Conservation (phyloP, 92 coral and sea anemone species). For the Diadumene lineata region DNA sequence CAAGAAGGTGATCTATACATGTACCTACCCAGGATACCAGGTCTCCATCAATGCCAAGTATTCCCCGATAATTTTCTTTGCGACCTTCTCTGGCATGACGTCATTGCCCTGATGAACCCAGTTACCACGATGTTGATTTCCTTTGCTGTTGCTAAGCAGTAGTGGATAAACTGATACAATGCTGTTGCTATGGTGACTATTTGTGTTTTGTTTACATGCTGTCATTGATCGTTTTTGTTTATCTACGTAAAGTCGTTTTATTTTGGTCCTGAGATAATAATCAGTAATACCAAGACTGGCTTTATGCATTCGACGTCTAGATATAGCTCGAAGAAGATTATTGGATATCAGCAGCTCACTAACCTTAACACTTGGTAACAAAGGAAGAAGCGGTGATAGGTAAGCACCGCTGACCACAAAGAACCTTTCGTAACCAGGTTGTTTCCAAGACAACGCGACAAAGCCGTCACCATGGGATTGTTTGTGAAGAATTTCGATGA, state of each 20-base stretch:
- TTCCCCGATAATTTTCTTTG: not conserved
- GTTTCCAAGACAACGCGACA: slow-evolving; percentile 55
- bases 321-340: not conserved
- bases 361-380: not conserved
- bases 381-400: slow-evolving; percentile 2
- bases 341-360: not conserved
- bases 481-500: slow-evolving; percentile 47
- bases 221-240: not conserved
- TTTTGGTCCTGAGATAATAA: not conserved
- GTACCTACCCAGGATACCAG: slow-evolving; percentile 25
- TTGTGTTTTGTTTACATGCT: not conserved
- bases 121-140: not conserved
- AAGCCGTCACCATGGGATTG: slow-evolving; percentile 41
- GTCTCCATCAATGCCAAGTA: slow-evolving; percentile 15
- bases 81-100: not conserved
- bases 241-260: not conserved
- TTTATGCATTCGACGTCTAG: slow-evolving; percentile 14
- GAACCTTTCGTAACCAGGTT: slow-evolving; percentile 7
- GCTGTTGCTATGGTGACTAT: not conserved
- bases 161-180: slow-evolving; percentile 8
- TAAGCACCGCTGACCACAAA: slow-evolving; percentile 6
- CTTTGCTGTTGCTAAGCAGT: not conserved
- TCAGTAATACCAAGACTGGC: not conserved
- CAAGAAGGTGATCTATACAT: too few species aligned
- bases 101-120: not conserved